Base-by-base conservation (phyloP, 1,140 invertebrate species). In the Eufriesea mexicana region DNA sequence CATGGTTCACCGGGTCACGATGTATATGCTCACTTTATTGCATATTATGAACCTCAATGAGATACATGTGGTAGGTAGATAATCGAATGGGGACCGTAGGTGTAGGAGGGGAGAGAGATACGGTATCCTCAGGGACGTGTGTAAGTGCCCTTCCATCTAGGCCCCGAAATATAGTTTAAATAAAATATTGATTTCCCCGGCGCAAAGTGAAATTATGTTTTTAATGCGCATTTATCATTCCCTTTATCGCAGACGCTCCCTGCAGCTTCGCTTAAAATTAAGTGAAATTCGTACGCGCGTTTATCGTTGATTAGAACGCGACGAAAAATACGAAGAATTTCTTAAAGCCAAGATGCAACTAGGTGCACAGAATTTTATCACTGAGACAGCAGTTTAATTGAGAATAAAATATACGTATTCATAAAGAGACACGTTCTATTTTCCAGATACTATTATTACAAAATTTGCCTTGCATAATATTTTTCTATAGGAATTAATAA, bases 11-110 rank as follows among this genome's bases (percentile, higher is more conserved):
- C 78, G 68, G 42, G 23, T 45, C 20, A 62, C 77, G 66, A 72
- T 62, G 78, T 54, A 54, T 80, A 54, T 28, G 47, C 70, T 64
- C 70, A 64, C 70, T 80, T 73, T 80, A 80, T 74, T 64, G 78
- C 78, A 74, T 80, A 74, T 80, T 80, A 80, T 54, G 70, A 80
- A 49, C 47, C 70, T 80, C 59, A 74, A 80, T 80, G 57, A 74
- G 78, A 64, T 79, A 62, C 78, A 79, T 79, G 71, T 57, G 79
- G 72, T 82, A 74, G 72, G 72, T 75, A 51, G 72, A 76, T 82
- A 82, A 82, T 82, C 71, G 72, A 76, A 82, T 76, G 78, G 78
- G 78, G 70, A 64, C 55, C 78, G 47, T 71, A 71, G 42, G 77
- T 55, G 72, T 64, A 76, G 62, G 51, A 57, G 72, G 45, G 72